Evolutionary conservation across 1,140 invertebrate genomes (phyloP).

Genomic region (Anastatus disparis): DNA sequence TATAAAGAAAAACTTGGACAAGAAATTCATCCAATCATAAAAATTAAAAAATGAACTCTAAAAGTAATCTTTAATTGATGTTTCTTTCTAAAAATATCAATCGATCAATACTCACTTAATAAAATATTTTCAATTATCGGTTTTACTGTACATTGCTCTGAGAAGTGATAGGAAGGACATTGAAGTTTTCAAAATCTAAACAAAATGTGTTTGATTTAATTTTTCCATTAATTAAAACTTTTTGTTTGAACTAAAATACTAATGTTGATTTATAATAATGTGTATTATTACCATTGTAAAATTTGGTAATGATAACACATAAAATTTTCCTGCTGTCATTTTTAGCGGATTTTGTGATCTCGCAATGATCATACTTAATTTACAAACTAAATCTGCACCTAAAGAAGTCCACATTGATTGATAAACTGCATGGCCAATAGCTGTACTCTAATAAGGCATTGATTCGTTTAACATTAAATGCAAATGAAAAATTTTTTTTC

Average conservation of each 20-base stretch:
- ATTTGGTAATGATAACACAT: conserved; percentile 31
- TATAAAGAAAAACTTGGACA: no score
- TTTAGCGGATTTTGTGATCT: conserved; percentile 13
- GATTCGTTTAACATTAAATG: no score
- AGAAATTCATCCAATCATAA: no score
- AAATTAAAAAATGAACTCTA: no score
- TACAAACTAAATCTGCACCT: background rate
- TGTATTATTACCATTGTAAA: conserved; percentile 29
- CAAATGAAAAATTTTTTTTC: background rate
- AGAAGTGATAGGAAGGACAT: conserved; percentile 33
- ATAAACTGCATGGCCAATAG: conserved; percentile 1
- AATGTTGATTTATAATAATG: no score
- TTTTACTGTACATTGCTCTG: conserved; percentile 25
- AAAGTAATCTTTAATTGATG: no score
- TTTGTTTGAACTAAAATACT: no score
- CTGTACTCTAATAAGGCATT: conserved; percentile 13
- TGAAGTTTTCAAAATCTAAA: conserved; percentile 39
- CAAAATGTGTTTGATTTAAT: background rate
- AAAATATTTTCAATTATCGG: no score
- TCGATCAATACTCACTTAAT: no score
- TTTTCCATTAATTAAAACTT: no score
- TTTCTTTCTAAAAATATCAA: no score
- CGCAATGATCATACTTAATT: conserved; percentile 15
- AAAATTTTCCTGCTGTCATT: conserved; percentile 32
- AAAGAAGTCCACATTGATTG: conserved; percentile 11